phyloP scores from a whole-genome alignment of 2,797 vertebrate species.

The Danio jaintianensis region DNA sequence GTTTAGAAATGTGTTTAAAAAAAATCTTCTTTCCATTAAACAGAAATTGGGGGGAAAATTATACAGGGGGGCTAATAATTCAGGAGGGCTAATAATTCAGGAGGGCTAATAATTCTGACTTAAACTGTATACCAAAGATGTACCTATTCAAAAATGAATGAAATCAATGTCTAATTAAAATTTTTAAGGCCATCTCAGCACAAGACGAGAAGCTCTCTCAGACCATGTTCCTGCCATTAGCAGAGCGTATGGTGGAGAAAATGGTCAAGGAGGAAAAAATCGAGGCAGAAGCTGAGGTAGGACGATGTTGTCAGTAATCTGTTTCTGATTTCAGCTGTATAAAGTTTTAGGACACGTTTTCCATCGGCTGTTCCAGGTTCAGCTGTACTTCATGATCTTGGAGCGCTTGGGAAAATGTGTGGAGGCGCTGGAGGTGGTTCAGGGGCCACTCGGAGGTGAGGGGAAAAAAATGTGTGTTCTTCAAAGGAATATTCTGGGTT shows the following conservation, averaged over 20 bases:
- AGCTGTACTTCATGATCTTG: constrained; percentile 98
- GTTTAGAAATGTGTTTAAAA: no score
- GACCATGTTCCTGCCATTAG: constrained; percentile 97
- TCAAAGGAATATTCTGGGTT: constrained; percentile 19
- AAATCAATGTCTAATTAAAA: neutral
- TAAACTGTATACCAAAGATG: neutral
- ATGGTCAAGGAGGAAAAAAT: constrained; percentile 99
- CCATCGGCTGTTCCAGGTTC: constrained; percentile 81
- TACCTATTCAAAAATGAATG: neutral
- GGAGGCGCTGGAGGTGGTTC: constrained; percentile 93
- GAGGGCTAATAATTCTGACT: no score
- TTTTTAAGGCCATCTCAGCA: constrained; percentile 91
- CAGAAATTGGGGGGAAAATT: no score
- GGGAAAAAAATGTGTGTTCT: neutral
- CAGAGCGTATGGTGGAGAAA: constrained; percentile 98
- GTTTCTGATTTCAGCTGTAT: neutral
- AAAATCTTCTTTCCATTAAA: no score
- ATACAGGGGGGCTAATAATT: no score
- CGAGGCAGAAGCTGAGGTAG: constrained; percentile 96
- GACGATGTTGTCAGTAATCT: neutral
- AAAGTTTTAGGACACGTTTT: neutral
- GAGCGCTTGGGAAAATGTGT: constrained; percentile 94
- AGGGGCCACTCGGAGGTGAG: constrained; percentile 94
- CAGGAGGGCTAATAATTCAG: no score
- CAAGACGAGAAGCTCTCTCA: constrained; percentile 96